These are phyloP conservation scores for Staurois parvus DNA, from an alignment of 2,797 vertebrate species.

Conservation along the genomic window DNA sequence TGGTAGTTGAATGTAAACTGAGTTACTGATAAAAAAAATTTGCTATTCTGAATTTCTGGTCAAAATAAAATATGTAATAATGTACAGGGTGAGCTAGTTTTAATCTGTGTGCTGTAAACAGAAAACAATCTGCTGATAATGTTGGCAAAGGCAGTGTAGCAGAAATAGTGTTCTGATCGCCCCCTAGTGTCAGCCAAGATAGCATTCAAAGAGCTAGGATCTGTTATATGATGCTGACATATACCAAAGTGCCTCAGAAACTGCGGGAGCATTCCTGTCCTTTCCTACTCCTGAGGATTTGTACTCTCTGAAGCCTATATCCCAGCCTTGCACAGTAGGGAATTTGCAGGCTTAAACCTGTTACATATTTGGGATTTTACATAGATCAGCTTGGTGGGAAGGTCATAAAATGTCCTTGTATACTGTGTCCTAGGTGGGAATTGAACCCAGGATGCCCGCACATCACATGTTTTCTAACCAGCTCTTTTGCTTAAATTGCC, in stretches of 20 bases:
- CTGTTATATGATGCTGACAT: background rate
- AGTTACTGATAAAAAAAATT: background rate
- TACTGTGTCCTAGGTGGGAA: too few relatives aligned
- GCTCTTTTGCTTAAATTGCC: too few relatives aligned
- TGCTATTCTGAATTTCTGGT: too few relatives aligned
- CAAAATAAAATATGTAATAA: background rate
- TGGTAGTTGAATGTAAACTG: background rate
- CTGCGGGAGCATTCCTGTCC: background rate
- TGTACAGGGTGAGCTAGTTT: background rate
- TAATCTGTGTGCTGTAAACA: background rate
- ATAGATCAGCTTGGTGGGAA: too few relatives aligned
- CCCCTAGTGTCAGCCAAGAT: constrained; percentile 47
- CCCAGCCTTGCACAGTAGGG: background rate
- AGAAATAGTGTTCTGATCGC: constrained; percentile 1
- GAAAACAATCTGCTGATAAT: background rate
- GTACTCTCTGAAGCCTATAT: too few relatives aligned
- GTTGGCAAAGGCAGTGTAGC: background rate
- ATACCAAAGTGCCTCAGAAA: background rate
- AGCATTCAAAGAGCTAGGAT: background rate
- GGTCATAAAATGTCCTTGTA: too few relatives aligned
- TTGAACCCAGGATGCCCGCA: too few relatives aligned
- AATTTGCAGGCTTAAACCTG: too few relatives aligned
- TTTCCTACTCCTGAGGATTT: background rate
- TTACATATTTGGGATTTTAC: too few relatives aligned
- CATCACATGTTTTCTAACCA: too few relatives aligned